Evolutionary conservation across 2,797 vertebrate genomes (phyloP).

Genomic region (Schizopygopsis malacanthus): DNA sequence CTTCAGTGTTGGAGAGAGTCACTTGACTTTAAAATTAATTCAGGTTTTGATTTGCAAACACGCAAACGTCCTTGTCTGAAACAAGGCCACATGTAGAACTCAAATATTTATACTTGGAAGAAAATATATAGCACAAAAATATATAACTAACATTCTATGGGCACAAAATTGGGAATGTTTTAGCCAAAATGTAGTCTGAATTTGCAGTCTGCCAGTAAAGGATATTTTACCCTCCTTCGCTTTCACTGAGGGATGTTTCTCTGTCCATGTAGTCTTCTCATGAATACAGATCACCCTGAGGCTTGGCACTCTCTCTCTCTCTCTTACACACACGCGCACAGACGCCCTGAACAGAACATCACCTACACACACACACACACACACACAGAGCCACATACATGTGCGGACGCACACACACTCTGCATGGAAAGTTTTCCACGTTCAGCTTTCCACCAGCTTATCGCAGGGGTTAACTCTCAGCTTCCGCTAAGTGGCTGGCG

Average conservation of each 20-base stretch:
- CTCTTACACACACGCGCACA: constrained; percentile 10
- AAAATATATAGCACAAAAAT: neutral
- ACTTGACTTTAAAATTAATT: constrained; percentile 27
- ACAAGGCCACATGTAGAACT: neutral
- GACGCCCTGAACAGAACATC: constrained; percentile 60
- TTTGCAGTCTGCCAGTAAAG: constrained; percentile 37
- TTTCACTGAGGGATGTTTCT: constrained; percentile 54
- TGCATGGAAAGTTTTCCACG: constrained; percentile 85
- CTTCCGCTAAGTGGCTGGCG: constrained; percentile 88
- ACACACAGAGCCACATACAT: constrained; percentile 39
- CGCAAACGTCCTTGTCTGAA: neutral
- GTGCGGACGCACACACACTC: constrained; percentile 57
- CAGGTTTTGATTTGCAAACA: constrained; percentile 17
- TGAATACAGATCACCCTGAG: constrained; percentile 63
- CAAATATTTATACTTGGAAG: neutral
- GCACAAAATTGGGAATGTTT: neutral
- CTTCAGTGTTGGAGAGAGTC: constrained; percentile 6
- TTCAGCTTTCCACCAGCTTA: constrained; percentile 81
- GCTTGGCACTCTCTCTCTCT: constrained; percentile 33
- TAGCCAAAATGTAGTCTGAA: constrained; percentile 36
- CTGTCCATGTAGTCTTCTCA: constrained; percentile 59
- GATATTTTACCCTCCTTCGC: constrained; percentile 49
- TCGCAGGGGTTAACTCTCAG: constrained; percentile 85
- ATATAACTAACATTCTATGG: neutral
- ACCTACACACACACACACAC: constrained; percentile 47